Base-by-base conservation (phyloP, 2,113 vertebrate species). In the Oncorhynchus keta region DNA sequence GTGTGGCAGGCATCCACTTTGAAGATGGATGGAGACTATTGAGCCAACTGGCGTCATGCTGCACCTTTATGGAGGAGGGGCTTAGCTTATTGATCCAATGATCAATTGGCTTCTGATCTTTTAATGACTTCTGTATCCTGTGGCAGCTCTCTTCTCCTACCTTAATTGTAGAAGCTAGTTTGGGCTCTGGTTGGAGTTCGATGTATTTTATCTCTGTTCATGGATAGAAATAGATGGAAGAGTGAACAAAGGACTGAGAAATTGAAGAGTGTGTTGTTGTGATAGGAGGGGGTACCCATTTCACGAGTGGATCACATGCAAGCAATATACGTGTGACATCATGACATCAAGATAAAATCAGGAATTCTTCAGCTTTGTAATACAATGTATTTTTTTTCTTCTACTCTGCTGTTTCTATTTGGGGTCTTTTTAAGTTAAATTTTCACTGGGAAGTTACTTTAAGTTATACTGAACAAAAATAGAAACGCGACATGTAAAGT, bases 291-390 rank as follows among this genome's bases (percentile, higher is more conserved):
- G 79, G 55, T 85, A 70, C 76, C 90, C 82, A 70, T 79, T 87
- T 84, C 24, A 55, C 72, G 70, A 82, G 84, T 91, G 86, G 83
- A 90, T 85, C 86, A 91, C 90, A 87, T 89, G 86, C 92, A 91
- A 91, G 90, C 90, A 93, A 92, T 89, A 92, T 88, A 88, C 89
- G 88, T 88, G 83, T 84, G 78, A 84, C 87, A 89, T 87, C 84
- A 87, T 85, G 39, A 45, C 39, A 45, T 89, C 85, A 86, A 86
- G 85, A 89, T 84, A 84, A 91, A 91, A 91, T 94, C 93, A 94
- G 93, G 93, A 94, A 94, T 89, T 90, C 81, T 87, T 90, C 90
- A 88, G 89, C 92, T 94, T 88, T 94, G 88, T 92, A 83, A 90
- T 93, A 91, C 88, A 45, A 45, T 45, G 84, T 85, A 8, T 45